phyloP scores from a whole-genome alignment of 2,797 vertebrate genomes.

The Rhynchotus rufescens region DNA sequence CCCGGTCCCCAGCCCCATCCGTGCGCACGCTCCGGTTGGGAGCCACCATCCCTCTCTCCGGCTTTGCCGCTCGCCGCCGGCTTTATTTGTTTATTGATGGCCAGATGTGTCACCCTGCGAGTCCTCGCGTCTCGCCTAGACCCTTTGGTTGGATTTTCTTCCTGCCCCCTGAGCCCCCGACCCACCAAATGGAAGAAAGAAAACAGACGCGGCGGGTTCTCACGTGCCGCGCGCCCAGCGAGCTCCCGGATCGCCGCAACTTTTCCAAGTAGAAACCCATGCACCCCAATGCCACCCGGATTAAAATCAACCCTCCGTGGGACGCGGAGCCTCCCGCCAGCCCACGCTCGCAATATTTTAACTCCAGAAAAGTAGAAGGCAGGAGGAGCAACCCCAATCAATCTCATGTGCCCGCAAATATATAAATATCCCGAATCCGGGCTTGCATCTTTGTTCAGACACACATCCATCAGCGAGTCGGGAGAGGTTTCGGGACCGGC shows the following conservation, averaged over 20 bases:
- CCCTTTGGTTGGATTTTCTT: neutral
- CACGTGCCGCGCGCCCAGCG: conserved; percentile 50
- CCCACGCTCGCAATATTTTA: neutral
- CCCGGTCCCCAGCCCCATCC: neutral
- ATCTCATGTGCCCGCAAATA: neutral
- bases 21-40: neutral
- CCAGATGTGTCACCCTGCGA: conserved; percentile 50
- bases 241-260: conserved; percentile 45
- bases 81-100: conserved; percentile 61
- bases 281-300: conserved; percentile 16
- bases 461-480: conserved; percentile 46
- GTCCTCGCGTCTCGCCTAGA: conserved; percentile 15
- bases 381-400: neutral
- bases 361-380: conserved; percentile 54
- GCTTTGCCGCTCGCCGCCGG: neutral
- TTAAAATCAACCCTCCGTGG: neutral
- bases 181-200: conserved; percentile 48
- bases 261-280: conserved; percentile 53
- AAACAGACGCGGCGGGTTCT: conserved; percentile 50
- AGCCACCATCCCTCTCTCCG: neutral
- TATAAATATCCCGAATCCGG: conserved; percentile 11
- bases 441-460: conserved; percentile 61
- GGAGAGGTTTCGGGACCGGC: conserved; percentile 40
- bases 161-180: neutral
- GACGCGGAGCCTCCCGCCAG: neutral